Base-by-base conservation (phyloP, 2,113 vertebrate genomes). In the Mesembrinibis cayennensis region DNA sequence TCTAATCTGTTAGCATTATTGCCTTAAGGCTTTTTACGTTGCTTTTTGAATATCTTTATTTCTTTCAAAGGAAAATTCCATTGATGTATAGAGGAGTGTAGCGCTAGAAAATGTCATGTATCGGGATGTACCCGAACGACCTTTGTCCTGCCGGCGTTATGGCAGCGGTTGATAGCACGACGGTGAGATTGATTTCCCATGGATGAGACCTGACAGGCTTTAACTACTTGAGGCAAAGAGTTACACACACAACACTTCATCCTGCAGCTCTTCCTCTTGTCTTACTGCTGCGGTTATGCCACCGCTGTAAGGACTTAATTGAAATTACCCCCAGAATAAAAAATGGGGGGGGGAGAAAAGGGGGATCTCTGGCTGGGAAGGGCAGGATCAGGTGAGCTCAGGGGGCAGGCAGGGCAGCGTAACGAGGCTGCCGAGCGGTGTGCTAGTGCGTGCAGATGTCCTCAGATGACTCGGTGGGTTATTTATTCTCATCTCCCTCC, bases 381-480 rank as follows among this genome's bases (percentile, higher is more conserved):
- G 53, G 52, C 55, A 82, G 82, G 82, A 4, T 45, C 30, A 11
- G 67, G 50, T 45, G 10, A 32, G 56, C n/a, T 87, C 23, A 4
- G 16, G 61, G 66, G 30, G 38, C 45, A 77, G 78, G 30, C 16
- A 29, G 32, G 63, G 16, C 40, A 38, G 36, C 3, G 22, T 4
- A 11, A 0, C 3, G 76, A 44, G 52, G 76, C 53, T 84, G 71
- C 70, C 2, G 45, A 17, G 81, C 8, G 58, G 32, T 52, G 63
- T 58, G 38, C 81, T 36, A 20, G 45, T 55, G 32, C 34, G 3
- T 82, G 53, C 29, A n/a, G 3, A 2, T 91, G 74, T 88, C 96
- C 91, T 93, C 58, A 45, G 69, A 69, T 91, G 96, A 90, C 95
- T 79, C 5, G n/a, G 20, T 74, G 86, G 69, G 73, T 92, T 97